Conservation (phyloP, 2,888 invertebrate species). For the Caenorhabditis parvicauda region DNA sequence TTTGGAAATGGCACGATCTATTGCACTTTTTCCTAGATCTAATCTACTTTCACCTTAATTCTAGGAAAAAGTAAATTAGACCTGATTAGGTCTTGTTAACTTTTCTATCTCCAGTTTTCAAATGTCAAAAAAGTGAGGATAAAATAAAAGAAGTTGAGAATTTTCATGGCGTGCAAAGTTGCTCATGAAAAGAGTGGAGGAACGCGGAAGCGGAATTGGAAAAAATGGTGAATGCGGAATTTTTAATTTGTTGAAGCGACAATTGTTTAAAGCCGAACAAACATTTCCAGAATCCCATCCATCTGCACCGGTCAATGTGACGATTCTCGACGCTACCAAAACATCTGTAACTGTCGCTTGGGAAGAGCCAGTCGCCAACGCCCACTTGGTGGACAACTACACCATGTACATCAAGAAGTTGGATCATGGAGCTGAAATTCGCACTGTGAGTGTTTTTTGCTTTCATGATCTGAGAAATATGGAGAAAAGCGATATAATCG, state of each 20-base stretch:
- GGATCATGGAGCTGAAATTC: conserved; percentile 33
- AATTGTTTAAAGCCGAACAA: neutral
- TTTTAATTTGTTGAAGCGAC: too few species aligned
- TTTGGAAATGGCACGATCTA: too few species aligned
- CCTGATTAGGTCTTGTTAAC: too few species aligned
- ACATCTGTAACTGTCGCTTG: conserved; percentile 34
- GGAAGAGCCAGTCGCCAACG: conserved; percentile 36
- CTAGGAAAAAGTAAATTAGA: neutral
- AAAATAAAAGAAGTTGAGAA: neutral
- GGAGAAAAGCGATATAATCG: neutral
- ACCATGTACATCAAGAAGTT: conserved; percentile 42
- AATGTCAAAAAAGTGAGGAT: too few species aligned
- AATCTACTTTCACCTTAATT: neutral
- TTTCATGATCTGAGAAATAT: too few species aligned
- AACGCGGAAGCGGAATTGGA: too few species aligned
- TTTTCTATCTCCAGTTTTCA: too few species aligned
- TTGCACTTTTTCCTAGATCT: too few species aligned
- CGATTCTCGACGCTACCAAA: conserved; percentile 24
- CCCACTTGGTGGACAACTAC: conserved; percentile 41
- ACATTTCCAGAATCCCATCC: conserved; percentile 41
- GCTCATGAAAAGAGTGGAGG: too few species aligned
- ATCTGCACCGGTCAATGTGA: conserved; percentile 46
- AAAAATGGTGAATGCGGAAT: too few species aligned
- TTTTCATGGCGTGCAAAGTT: too few species aligned
- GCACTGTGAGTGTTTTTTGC: conserved; percentile 9